Conservation (phyloP, 2,888 invertebrate species). For the Agriotes lineatus region DNA sequence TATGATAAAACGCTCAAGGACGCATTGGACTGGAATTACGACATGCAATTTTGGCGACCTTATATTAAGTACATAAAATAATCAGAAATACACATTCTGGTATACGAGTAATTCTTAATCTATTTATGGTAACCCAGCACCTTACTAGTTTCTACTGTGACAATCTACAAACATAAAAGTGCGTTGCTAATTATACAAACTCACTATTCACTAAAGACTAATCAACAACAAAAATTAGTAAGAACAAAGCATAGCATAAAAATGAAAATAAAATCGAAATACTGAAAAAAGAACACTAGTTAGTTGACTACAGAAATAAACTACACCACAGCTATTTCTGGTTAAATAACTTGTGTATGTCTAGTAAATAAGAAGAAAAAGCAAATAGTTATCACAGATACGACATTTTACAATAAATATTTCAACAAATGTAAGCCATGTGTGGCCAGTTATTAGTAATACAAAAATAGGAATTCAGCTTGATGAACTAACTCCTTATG, state of each 20-base stretch:
- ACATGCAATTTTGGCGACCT: slow-evolving; percentile 9
- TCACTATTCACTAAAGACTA: background rate
- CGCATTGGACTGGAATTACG: slow-evolving; percentile 11
- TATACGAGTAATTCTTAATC: background rate
- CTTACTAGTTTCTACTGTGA: background rate
- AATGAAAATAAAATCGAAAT: slow-evolving; percentile 12
- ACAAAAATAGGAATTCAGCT: no score
- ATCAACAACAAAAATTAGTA: background rate
- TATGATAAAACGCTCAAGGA: slow-evolving; percentile 15
- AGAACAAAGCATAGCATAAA: slow-evolving; percentile 31
- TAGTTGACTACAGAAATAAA: slow-evolving; percentile 2
- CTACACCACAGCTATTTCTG: no score
- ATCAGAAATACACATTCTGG: background rate
- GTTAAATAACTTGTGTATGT: no score
- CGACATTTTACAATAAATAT: no score
- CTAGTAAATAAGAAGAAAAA: no score
- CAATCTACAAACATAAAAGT: no score
- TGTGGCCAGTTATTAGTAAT: no score
- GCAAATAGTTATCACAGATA: no score
- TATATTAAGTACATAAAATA: background rate
- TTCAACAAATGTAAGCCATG: no score
- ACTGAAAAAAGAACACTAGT: background rate
- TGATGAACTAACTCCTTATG: no score
- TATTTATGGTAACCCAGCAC: background rate
- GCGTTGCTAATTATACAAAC: background rate